Evolutionary conservation across 2,797 vertebrate genomes (phyloP).

Genomic region (Poecilia gillii): DNA sequence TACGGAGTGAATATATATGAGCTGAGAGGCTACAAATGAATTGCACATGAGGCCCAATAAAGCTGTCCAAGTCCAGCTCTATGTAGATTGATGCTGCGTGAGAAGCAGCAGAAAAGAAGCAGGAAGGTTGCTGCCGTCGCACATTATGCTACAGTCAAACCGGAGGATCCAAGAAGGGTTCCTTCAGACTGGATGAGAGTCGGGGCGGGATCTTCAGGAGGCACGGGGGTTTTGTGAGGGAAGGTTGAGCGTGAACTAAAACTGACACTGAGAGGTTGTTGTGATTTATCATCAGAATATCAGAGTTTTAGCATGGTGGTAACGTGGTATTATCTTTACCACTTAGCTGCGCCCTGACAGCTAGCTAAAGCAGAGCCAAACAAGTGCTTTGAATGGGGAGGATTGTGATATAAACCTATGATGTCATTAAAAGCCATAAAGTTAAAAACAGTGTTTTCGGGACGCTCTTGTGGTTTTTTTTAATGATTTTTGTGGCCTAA

Average conservation of each 20-base stretch:
- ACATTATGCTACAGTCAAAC: background rate
- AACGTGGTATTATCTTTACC: background rate
- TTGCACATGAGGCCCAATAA: background rate
- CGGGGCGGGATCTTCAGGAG: background rate
- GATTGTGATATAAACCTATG: background rate
- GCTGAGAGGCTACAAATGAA: conserved; percentile 1
- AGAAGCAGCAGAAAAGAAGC: conserved; percentile 1
- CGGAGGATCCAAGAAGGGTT: background rate
- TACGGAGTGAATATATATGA: conserved; percentile 4
- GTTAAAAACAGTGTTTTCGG: no score
- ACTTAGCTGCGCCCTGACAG: background rate
- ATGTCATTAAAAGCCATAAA: background rate
- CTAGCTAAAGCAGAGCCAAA: background rate
- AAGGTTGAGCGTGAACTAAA: background rate
- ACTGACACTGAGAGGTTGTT: background rate
- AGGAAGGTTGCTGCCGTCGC: background rate
- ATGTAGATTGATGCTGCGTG: background rate
- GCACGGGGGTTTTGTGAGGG: background rate
- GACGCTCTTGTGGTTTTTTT: no score
- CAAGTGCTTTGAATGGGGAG: background rate
- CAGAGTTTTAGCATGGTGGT: background rate
- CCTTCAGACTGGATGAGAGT: background rate
- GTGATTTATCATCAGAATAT: background rate
- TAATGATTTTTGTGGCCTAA: no score
- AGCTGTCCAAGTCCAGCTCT: background rate